These are phyloP conservation scores for Melangyna quadrimaculata DNA, from an alignment of 2,888 invertebrate genomes.

Conservation along the genomic window DNA sequence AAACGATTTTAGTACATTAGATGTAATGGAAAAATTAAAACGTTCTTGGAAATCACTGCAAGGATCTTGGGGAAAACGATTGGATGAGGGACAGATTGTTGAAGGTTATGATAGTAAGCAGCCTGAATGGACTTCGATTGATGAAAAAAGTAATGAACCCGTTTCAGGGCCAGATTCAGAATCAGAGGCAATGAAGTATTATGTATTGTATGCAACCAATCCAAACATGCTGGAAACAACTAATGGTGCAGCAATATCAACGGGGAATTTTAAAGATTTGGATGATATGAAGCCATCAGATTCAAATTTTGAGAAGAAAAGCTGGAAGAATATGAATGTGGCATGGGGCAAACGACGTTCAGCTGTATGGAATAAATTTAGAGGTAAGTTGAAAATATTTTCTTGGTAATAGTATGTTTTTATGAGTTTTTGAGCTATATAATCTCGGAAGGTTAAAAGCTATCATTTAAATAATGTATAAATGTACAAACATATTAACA, in stretches of 20 bases:
- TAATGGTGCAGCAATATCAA: slow-evolving; percentile 8
- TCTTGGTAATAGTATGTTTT: too few species aligned
- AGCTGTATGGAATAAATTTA: slow-evolving; percentile 83
- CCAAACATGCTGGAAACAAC: slow-evolving; percentile 55
- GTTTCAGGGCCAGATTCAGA: slow-evolving; percentile 52
- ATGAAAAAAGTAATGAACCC: slow-evolving; percentile 11
- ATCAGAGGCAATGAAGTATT: slow-evolving; percentile 71
- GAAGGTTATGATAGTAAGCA: slow-evolving; percentile 63
- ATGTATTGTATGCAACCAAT: slow-evolving; percentile 72
- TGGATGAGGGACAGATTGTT: slow-evolving; percentile 74
- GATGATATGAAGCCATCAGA: slow-evolving; percentile 29
- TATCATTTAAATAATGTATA: too few species aligned
- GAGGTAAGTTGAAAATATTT: slow-evolving; percentile 79
- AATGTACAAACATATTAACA: too few species aligned
- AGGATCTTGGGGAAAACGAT: slow-evolving; percentile 87
- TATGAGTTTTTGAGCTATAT: too few species aligned
- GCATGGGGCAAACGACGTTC: slow-evolving; percentile 89
- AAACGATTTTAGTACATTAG: slow-evolving; percentile 20
- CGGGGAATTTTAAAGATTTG: slow-evolving; percentile 7
- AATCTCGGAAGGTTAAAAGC: too few species aligned
- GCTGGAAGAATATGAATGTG: slow-evolving; percentile 87
- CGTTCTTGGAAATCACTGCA: slow-evolving; percentile 86
- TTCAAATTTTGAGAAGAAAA: slow-evolving; percentile 83
- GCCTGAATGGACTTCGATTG: slow-evolving; percentile 73
- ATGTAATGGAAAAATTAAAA: slow-evolving; percentile 78